Evolutionary conservation across 2,888 invertebrate species (phyloP), one percentile per base, ranked within the genome.

Genomic region (Rhagonycha lutea): DNA sequence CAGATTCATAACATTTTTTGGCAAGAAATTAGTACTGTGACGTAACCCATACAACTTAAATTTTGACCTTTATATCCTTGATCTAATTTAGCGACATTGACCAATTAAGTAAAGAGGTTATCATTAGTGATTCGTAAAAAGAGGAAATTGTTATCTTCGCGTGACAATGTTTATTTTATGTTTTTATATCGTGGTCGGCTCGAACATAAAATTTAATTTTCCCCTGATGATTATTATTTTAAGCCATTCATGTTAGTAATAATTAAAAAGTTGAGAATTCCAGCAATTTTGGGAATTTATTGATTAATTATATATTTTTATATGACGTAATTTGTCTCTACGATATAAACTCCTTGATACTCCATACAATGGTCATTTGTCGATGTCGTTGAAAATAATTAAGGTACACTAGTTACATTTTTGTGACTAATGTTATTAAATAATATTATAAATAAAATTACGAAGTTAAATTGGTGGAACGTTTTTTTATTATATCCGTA

Each of bases 51-150:
- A 65, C 63, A 65, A 23, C 12, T 24, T 65, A 65, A 14, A 24
- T 65, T 65, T 65, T 65, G 26, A 65, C 47, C 71, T 67, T 47
- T 60, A 23, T 32, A 63, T 65, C 71, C 71, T 72, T 72, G 71
- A 12, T n/a, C 65, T 65, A 72, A 60, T 72, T 72, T 32, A 72
- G 32, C 60, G 71, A 72, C 71, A 67, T 65, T 72, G 71, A 67
- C 71, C 71, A 24, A 67, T 72, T 47, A 65, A n/a, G 12, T 62
- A 61, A 65, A 47, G 65, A 24, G 23, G 65, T 71, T 71, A 71
- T 71, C 71, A 12, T n/a, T 7, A 71, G 18, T 47, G n/a, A 28
- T n/a, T 24, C 26, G 26, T 61, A 61, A 60, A 69, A 18, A 24
- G 63, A 18, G 65, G 28, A 71, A 65, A 47, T 18, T 23, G 23